Evolutionary conservation across 2,113 vertebrate genomes (phyloP), one percentile per base, ranked within the genome.

Genomic region (Alethe castanea): DNA sequence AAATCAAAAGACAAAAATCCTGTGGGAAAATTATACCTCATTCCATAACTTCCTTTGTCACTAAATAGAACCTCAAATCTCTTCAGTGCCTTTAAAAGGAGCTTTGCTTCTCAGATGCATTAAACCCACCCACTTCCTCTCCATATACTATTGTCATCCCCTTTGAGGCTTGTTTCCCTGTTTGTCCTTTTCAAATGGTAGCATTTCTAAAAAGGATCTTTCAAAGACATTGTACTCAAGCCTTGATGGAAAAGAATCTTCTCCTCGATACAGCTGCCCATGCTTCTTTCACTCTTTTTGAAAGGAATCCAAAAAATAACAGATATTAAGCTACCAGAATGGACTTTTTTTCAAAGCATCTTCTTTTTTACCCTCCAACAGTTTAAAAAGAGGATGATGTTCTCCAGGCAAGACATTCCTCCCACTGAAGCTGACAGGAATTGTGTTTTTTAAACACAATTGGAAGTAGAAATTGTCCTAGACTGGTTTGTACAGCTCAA

Each of bases 11-110:
- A 94, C 35, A 94, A 96, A 95, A 91, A 29, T 90, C 71, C 90
- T 96, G 90, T 96, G 94, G 90, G 91, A 96, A 97, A 97, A 93
- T 96, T 94, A 95, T 94, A 48, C 56, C 47, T 40, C 3, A 2
- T 53, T 67, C 94, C 72, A 81, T 76, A 96, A 85, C 54, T 84
- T 38, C 82, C 95, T 95, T 96, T 90, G 67, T 96, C 3, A 5
- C 36, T 76, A 77, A 81, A 91, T 17, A 91, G 62, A 93, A 73
- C 24, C 44, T 42, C 44, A 96, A 95, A 80, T 91, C 67, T 94
- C 88, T 65, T 92, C 84, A 95, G n/a, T 85, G 74, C 54, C 61
- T 97, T 94, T 79, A 94, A 95, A 60, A 90, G 66, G 86, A 92
- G 73, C 64, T 97, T 96, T 97, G 59, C 84, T 92, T 62, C 88